Evolutionary conservation across 2,113 vertebrate genomes (phyloP).

Genomic region (Shinisaurus crocodilurus): DNA sequence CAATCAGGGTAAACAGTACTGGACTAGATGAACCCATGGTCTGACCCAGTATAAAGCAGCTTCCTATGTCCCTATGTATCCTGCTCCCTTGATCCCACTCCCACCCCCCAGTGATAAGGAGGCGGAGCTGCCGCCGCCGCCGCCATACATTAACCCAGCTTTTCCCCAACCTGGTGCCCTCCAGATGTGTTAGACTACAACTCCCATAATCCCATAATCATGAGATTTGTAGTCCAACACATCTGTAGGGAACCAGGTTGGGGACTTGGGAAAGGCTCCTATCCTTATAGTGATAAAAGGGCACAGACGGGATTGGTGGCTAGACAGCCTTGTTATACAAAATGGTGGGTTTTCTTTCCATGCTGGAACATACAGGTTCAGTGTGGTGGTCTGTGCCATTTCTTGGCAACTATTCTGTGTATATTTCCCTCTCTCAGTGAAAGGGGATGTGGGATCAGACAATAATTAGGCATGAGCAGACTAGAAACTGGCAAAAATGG

Average conservation of each 20-base stretch:
- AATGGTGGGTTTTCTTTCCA: fast-evolving
- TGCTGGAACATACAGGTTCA: fast-evolving
- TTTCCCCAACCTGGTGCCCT: too few relatives aligned
- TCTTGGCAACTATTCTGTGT: background rate
- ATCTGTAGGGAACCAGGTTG: too few relatives aligned
- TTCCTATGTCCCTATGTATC: too few relatives aligned
- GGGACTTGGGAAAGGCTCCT: too few relatives aligned
- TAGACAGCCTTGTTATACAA: background rate
- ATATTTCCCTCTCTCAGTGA: background rate
- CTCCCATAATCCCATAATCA: too few relatives aligned
- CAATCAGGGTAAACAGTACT: too few relatives aligned
- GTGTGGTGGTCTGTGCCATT: too few relatives aligned
- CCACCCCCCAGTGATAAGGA: background rate
- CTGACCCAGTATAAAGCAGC: too few relatives aligned
- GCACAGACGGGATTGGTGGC: background rate
- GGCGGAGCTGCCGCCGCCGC: background rate
- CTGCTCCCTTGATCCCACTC: background rate
- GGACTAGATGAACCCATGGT: too few relatives aligned
- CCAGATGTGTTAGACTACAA: too few relatives aligned
- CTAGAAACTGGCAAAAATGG: conserved; percentile 26
- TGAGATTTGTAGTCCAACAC: too few relatives aligned
- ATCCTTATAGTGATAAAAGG: background rate
- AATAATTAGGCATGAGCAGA: conserved; percentile 1
- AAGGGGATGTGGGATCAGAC: conserved; percentile 38
- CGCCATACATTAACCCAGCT: background rate